Base-by-base conservation (phyloP, 2,113 vertebrate species). In the Pedetes capensis region DNA sequence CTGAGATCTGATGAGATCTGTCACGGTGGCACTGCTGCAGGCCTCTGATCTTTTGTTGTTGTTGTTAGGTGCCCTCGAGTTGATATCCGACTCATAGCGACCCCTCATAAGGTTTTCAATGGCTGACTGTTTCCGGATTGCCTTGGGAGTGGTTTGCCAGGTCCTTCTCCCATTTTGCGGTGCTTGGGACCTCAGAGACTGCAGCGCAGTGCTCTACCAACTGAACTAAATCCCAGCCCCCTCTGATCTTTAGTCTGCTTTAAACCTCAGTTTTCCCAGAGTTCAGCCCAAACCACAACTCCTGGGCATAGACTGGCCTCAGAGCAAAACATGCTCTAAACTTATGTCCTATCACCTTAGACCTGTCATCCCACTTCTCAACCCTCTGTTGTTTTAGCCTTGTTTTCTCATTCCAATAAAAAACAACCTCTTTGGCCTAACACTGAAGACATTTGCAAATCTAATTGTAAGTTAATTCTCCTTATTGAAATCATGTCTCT, bases 401-500 rank as follows among this genome's bases (percentile, higher is more conserved):
- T 39, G 9, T 88, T 66, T 57, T 32, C 17, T 59, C 18, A 0
- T 64, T 20, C 6, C 17, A 42, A 37, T 37, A 32, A 68, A 90
- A 39, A 49, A 68, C 49, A 66, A 29, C 57, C 32, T 66, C 29
- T 69, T 63, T 49, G 25, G 16, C 25, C 29, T 87, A 13, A 89
- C 13, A 11, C 0, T 18, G 64, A 11, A 89, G 64, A 49, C 25
- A 13, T 2, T 20, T 13, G 4, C 4, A 87, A 17, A 93, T 76
- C 7, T 55, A n/a, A 20, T 3, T 5, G 1, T 7, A 23, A 66
- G 8, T n/a, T n/a, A 51, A 64, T 32, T 34, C 29, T 39, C 29
- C 8, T 4, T 44, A n/a, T 13, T 49, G 13, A 3, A 4, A 20
- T 55, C 3, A 27, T 20, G n/a, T 2, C 11, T 1, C 4, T 49